Conservation (phyloP, 2,888 invertebrate species). For the Lasiommata megera region DNA sequence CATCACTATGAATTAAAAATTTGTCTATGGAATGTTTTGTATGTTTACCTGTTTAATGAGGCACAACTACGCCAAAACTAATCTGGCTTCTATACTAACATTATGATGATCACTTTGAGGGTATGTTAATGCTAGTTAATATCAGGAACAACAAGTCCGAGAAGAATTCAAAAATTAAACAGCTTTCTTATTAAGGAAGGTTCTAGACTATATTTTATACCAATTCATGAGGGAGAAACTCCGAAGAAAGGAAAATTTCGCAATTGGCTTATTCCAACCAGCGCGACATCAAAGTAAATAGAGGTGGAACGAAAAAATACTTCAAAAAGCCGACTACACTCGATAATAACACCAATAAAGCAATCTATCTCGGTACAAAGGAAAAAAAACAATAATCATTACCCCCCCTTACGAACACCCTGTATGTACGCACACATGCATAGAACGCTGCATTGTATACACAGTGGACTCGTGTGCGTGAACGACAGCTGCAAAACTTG, state of each 20-base stretch:
- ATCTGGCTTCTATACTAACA: too few relatives aligned
- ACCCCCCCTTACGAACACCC: constrained; percentile 40
- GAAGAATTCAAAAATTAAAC: too few relatives aligned
- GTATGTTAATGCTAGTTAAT: too few relatives aligned
- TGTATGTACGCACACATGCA: constrained; percentile 37
- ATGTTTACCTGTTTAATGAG: too few relatives aligned
- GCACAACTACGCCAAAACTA: too few relatives aligned
- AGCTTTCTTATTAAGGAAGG: too few relatives aligned
- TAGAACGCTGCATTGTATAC: constrained; percentile 36
- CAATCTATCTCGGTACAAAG: constrained; percentile 40
- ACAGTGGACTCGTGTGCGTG: constrained; percentile 39
- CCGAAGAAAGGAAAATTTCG: not conserved
- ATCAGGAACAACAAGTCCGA: too few relatives aligned
- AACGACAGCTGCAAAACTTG: constrained; percentile 76
- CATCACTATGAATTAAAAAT: too few relatives aligned
- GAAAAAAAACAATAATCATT: constrained; percentile 44
- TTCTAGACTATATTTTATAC: too few relatives aligned
- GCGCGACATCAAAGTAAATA: constrained; percentile 5
- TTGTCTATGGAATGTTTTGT: too few relatives aligned
- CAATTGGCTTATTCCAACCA: not conserved
- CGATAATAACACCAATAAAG: constrained; percentile 38
- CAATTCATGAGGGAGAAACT: too few relatives aligned
- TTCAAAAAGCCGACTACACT: constrained; percentile 15
- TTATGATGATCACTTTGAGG: too few relatives aligned
- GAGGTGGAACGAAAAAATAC: constrained; percentile 7